phyloP scores from a whole-genome alignment of 2,888 invertebrate species.

The Callyntrura guangdongensis region DNA sequence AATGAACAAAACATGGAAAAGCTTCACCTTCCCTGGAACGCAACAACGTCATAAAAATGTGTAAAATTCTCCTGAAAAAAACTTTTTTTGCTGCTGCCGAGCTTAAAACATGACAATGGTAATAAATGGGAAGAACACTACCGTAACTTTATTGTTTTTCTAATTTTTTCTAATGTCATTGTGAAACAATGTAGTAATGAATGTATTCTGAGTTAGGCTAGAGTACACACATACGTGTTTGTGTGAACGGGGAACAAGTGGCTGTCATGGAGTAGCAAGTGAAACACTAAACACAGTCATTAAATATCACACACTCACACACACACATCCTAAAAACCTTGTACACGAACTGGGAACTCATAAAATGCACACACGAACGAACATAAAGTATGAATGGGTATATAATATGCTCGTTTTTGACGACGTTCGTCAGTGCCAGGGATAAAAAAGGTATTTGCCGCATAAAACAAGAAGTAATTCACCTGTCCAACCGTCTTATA shows the following conservation, averaged over 20 bases:
- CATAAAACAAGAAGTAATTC: slow-evolving; percentile 31
- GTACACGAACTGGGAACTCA: neutral
- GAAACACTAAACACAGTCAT: slow-evolving; percentile 50
- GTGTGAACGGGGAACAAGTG: slow-evolving; percentile 22
- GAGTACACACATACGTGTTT: neutral
- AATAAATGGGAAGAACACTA: neutral
- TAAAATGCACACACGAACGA: neutral
- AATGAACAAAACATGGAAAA: too few relatives aligned
- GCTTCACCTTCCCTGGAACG: neutral
- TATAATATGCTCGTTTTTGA: neutral
- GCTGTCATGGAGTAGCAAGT: slow-evolving; percentile 41
- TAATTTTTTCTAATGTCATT: slow-evolving; percentile 39
- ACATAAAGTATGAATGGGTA: neutral
- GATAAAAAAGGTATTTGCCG: slow-evolving; percentile 1
- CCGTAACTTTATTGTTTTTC: slow-evolving; percentile 43
- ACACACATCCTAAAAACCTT: neutral
- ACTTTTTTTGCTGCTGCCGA: neutral
- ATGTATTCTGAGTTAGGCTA: too few relatives aligned
- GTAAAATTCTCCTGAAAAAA: neutral
- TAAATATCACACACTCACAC: slow-evolving; percentile 24
- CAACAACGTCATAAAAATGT: neutral
- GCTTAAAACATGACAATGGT: neutral
- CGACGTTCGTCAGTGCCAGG: too few relatives aligned
- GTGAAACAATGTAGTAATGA: slow-evolving; percentile 22
- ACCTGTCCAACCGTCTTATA: slow-evolving; percentile 28